phyloP scores from a whole-genome alignment of 2,113 vertebrate species.

The Halcyon senegalensis region DNA sequence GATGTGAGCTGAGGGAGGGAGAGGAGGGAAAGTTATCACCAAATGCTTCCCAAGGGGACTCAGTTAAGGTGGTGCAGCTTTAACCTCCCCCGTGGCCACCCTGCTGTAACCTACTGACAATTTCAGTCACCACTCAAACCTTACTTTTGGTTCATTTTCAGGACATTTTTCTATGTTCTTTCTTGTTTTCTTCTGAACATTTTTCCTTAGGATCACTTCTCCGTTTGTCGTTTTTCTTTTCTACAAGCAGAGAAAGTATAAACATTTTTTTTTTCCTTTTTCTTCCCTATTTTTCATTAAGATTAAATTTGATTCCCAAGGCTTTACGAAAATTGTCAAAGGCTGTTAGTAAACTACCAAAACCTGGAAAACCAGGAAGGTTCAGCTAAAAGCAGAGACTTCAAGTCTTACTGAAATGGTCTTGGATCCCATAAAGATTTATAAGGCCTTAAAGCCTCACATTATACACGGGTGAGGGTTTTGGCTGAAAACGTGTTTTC shows the following conservation, averaged over 20 bases:
- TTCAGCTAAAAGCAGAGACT: not conserved
- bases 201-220: not conserved
- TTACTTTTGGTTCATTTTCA: not conserved
- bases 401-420: not conserved
- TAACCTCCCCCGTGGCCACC: accelerated
- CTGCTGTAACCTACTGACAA: not conserved
- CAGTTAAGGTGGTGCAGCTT: not conserved
- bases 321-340: not conserved
- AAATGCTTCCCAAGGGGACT: not conserved
- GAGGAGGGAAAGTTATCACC: not conserved
- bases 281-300: not conserved
- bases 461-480: not conserved
- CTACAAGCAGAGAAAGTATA: not conserved
- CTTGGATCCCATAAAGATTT: not conserved
- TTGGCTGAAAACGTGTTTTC: not conserved
- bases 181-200: not conserved
- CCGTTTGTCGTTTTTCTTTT: too few relatives aligned
- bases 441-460: not conserved
- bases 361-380: not conserved
- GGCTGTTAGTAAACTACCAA: not conserved
- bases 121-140: not conserved
- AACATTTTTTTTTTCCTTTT: not conserved
- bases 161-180: not conserved
- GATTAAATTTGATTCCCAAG: not conserved
- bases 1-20: not conserved